Conservation (phyloP, 2,797 vertebrate species). For the Anguilla anguilla region DNA sequence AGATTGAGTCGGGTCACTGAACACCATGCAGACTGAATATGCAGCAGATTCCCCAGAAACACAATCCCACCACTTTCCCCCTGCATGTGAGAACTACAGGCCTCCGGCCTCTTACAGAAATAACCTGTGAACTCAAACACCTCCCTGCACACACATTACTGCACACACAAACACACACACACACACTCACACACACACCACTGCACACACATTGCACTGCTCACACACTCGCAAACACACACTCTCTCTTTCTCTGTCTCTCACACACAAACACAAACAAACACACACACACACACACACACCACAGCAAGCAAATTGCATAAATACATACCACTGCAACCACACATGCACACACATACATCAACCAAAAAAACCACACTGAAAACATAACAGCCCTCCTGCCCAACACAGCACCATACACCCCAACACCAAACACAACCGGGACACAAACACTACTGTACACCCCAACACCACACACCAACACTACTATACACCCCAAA, state of each 20-base stretch:
- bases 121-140: slow-evolving; percentile 44
- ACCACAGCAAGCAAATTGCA: not conserved
- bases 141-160: slow-evolving; percentile 44
- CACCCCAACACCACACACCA: no score
- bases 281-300: slow-evolving; percentile 9
- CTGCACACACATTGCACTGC: not conserved
- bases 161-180: slow-evolving; percentile 7
- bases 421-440: no score
- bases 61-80: not conserved
- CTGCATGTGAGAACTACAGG: not conserved
- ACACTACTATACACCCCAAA: no score
- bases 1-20: no score
- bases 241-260: not conserved
- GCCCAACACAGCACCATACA: no score
- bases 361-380: not conserved
- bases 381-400: no score
- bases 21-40: no score
- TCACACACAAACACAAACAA: slow-evolving; percentile 14
- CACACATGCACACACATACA: slow-evolving; percentile 18
- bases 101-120: slow-evolving; percentile 25
- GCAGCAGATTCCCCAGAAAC: not conserved
- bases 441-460: no score
- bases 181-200: slow-evolving; percentile 20
- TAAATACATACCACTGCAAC: not conserved
- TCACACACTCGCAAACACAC: slow-evolving; percentile 13